phyloP scores from a whole-genome alignment of 2,797 vertebrate genomes.

The Protonibea diacanthus region DNA sequence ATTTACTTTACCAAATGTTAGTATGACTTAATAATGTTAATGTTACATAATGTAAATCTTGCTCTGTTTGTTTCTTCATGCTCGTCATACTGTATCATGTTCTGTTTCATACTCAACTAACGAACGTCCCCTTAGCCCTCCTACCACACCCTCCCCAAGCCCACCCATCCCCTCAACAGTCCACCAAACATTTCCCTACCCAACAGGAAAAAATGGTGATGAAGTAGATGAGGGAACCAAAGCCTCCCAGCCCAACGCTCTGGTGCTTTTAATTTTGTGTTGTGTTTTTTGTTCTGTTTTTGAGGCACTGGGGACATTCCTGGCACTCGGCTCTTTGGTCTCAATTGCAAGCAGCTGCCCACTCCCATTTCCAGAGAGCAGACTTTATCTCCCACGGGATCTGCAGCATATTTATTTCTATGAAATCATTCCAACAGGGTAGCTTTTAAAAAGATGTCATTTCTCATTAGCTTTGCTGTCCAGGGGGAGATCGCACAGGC shows the following conservation, averaged over 20 bases:
- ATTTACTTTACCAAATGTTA: neutral
- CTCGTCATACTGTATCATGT: neutral
- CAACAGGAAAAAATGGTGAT: conserved; percentile 7
- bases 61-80: neutral
- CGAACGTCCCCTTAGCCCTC: neutral
- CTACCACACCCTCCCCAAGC: neutral
- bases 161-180: neutral
- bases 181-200: conserved; percentile 1
- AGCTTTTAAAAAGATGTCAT: conserved; percentile 71
- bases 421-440: conserved; percentile 71
- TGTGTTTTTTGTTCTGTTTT: conserved; percentile 60
- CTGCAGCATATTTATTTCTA: conserved; percentile 67
- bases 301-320: conserved; percentile 65
- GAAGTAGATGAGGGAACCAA: conserved; percentile 27
- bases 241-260: conserved; percentile 17
- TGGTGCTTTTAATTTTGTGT: conserved; percentile 50
- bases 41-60: neutral
- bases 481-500: conserved; percentile 8
- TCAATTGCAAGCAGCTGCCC: conserved; percentile 77
- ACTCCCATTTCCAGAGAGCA: conserved; percentile 58
- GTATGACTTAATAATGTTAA: too few relatives aligned
- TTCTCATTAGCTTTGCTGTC: conserved; percentile 61
- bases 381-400: conserved; percentile 65
- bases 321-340: conserved; percentile 56
- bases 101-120: neutral